Percentiles rank a stretch among this genome's conserved stretches.
phyloP scores from a whole-genome alignment of 64 coral and sea anemone species.

The Pachyseris speciosa region DNA sequence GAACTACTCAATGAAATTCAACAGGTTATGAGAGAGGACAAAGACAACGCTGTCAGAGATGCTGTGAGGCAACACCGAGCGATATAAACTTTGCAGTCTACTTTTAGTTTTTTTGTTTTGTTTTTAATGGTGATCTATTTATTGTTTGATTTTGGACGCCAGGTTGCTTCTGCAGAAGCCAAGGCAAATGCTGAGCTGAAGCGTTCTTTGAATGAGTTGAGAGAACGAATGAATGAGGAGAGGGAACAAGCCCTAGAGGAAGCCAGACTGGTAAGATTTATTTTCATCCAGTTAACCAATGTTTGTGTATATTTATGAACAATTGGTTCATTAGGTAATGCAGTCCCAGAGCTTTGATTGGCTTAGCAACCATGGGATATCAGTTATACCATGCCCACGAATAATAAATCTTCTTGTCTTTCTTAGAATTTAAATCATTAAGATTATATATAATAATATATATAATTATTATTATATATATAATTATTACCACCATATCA shows the following conservation, averaged over 20 bases:
- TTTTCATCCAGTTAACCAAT: not conserved
- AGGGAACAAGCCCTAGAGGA: constrained; percentile 84
- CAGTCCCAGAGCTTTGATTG: too few species aligned
- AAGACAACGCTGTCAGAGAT: constrained; percentile 75
- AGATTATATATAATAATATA: too few species aligned
- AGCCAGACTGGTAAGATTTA: constrained; percentile 77
- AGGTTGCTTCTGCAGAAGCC: constrained; percentile 78
- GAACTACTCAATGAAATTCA: constrained; percentile 94
- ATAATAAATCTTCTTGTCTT: too few species aligned
- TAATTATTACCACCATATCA: too few species aligned
- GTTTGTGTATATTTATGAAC: too few species aligned
- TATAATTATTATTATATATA: too few species aligned
- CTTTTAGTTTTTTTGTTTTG: too few species aligned
- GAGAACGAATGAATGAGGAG: constrained; percentile 89
- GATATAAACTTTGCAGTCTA: too few species aligned
- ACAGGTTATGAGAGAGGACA: constrained; percentile 84
- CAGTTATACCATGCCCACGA: too few species aligned
- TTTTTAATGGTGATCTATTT: not conserved
- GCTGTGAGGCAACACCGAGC: constrained; percentile 94
- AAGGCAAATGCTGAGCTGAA: constrained; percentile 67
- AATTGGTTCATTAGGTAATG: too few species aligned
- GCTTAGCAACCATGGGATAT: too few species aligned
- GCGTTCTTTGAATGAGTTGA: constrained; percentile 61
- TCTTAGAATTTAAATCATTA: too few species aligned
- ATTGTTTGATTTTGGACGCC: not conserved